Evolutionary conservation across 2,797 vertebrate genomes (phyloP).

Genomic region (Alauda arvensis): DNA sequence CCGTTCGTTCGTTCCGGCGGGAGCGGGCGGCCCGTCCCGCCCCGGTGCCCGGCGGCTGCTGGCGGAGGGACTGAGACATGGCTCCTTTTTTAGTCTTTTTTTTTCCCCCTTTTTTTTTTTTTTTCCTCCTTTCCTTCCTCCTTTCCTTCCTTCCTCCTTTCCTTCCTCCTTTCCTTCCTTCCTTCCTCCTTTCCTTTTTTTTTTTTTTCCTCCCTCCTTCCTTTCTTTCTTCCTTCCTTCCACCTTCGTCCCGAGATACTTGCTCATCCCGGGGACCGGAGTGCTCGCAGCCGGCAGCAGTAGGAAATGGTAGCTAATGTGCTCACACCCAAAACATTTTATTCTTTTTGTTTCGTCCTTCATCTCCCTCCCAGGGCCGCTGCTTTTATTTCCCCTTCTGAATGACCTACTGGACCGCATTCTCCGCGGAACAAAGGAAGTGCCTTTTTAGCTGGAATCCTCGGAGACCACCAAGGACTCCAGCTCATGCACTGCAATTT

Average conservation of each 20-base stretch:
- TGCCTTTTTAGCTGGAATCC: slow-evolving; percentile 86
- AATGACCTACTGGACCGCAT: slow-evolving; percentile 89
- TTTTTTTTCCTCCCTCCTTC: rapidly evolving
- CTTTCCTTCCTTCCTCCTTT: no score
- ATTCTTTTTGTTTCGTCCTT: slow-evolving; percentile 74
- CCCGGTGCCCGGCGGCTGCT: not conserved
- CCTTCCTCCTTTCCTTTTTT: not conserved
- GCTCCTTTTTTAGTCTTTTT: not conserved
- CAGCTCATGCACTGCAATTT: slow-evolving; percentile 73
- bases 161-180: not conserved
- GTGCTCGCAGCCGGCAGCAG: slow-evolving; percentile 66
- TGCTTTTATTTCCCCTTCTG: slow-evolving; percentile 80
- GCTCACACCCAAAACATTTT: slow-evolving; percentile 72
- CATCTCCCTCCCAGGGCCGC: slow-evolving; percentile 70
- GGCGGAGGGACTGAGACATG: not conserved
- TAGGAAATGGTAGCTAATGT: slow-evolving; percentile 74
- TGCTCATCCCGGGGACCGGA: slow-evolving; percentile 16
- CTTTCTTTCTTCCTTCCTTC: not conserved
- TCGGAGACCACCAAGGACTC: slow-evolving; percentile 91
- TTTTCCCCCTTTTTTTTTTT: rapidly evolving
- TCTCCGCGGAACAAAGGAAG: slow-evolving; percentile 90
- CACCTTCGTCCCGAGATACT: slow-evolving; percentile 9
- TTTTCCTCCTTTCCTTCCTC: no score
- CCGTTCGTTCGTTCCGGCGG: not conserved
- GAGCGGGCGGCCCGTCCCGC: not conserved